Evolutionary conservation across 2,797 vertebrate species (phyloP).

Genomic region (Kryptopterus vitreolus): DNA sequence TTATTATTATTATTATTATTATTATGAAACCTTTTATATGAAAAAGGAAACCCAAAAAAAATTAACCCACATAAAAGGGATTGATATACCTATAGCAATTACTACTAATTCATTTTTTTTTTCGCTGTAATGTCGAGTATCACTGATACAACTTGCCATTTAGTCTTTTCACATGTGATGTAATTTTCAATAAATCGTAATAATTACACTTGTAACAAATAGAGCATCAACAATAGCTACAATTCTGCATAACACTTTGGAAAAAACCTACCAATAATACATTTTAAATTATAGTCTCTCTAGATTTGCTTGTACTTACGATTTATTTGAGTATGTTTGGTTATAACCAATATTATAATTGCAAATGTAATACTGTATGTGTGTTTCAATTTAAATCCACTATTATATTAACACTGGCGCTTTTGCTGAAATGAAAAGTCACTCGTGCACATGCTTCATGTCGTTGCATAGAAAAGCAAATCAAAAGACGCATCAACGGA

Average conservation of each 20-base stretch:
- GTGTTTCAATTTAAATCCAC: background rate
- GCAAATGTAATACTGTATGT: background rate
- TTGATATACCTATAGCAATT: too few relatives aligned
- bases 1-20: too few relatives aligned
- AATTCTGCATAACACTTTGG: background rate
- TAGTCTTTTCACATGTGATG: background rate
- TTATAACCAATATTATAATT: background rate
- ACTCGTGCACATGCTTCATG: background rate
- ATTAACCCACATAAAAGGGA: too few relatives aligned
- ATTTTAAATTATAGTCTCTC: background rate
- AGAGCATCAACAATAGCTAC: background rate
- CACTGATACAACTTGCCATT: background rate
- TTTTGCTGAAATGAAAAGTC: background rate
- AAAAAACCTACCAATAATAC: background rate
- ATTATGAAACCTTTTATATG: too few relatives aligned
- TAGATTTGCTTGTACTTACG: background rate
- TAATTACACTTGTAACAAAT: background rate
- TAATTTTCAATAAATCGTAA: background rate
- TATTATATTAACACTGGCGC: background rate
- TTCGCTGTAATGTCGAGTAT: background rate
- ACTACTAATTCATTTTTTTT: too few relatives aligned
- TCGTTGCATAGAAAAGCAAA: background rate
- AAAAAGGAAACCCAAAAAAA: too few relatives aligned
- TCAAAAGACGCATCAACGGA: slow-evolving; percentile 25
- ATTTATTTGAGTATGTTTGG: background rate